phyloP scores from a whole-genome alignment of 2,888 invertebrate genomes.

The Thera britannica region DNA sequence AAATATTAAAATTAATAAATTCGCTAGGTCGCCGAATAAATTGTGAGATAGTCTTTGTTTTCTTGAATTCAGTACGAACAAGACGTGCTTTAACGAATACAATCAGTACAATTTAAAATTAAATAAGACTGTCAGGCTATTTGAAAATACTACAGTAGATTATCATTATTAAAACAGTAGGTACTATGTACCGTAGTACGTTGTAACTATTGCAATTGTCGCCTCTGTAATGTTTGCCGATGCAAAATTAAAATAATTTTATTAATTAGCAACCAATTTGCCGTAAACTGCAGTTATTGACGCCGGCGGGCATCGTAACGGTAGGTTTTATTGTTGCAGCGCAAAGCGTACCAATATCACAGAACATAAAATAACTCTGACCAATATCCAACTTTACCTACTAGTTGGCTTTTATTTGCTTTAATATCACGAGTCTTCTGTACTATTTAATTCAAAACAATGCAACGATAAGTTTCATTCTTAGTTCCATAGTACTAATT shows the following conservation, averaged over 20 bases:
- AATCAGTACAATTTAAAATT: no score
- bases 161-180: no score
- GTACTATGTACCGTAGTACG: neutral
- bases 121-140: no score
- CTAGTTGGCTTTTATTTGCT: neutral
- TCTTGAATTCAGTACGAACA: no score
- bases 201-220: neutral
- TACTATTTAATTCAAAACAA: no score
- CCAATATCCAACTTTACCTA: conserved; percentile 44
- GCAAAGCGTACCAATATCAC: conserved; percentile 43
- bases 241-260: conserved; percentile 64
- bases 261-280: conserved; percentile 66
- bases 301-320: conserved; percentile 51
- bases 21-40: no score
- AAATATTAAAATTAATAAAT: no score
- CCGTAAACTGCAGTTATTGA: conserved; percentile 63
- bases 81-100: no score
- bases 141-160: no score
- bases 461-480: no score
- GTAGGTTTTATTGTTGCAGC: conserved; percentile 49
- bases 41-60: no score
- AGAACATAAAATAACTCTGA: conserved; percentile 24
- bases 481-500: no score
- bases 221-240: conserved; percentile 33
- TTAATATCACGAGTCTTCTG: neutral